These are phyloP conservation scores for Exephanes ischioxanthus DNA, from an alignment of 2,888 invertebrate species.

Conservation along the genomic window DNA sequence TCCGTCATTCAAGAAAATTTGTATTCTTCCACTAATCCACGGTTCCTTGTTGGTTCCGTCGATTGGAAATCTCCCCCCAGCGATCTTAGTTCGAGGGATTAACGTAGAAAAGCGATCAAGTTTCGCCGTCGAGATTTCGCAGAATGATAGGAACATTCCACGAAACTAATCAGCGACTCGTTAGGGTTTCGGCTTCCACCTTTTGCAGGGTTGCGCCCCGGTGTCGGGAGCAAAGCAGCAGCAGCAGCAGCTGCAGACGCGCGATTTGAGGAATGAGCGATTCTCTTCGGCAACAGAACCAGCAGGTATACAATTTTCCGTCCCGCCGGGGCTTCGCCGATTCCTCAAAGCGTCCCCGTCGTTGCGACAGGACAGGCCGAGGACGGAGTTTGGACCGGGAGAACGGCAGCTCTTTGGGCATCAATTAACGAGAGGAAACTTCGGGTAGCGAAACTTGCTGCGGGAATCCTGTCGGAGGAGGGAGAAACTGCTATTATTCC, in stretches of 20 bases:
- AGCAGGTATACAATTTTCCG: constrained; percentile 56
- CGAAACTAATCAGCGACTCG: constrained; percentile 66
- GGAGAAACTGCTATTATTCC: constrained; percentile 77
- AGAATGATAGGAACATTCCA: constrained; percentile 43
- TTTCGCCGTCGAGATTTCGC: constrained; percentile 46
- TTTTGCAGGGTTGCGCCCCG: constrained; percentile 10
- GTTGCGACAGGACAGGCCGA: constrained; percentile 3
- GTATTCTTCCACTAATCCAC: background rate
- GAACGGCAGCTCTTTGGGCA: constrained; percentile 70
- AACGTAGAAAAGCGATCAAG: constrained; percentile 38
- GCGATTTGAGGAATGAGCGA: constrained; percentile 56
- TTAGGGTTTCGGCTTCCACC: constrained; percentile 59
- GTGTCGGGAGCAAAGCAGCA: constrained; percentile 50
- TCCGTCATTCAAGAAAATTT: background rate
- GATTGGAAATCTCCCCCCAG: constrained; percentile 53
- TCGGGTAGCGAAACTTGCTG: constrained; percentile 77
- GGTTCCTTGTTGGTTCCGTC: background rate
- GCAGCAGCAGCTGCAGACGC: constrained; percentile 57
- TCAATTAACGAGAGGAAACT: constrained; percentile 80
- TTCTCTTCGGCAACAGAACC: constrained; percentile 28
- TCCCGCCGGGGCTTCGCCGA: constrained; percentile 69
- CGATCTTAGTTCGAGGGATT: constrained; percentile 36
- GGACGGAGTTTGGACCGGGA: constrained; percentile 25
- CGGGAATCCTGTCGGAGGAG: constrained; percentile 14
- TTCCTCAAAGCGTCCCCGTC: constrained; percentile 70